Conservation (phyloP, 2,888 invertebrate species). For the Ditylenchus weischeri region DNA sequence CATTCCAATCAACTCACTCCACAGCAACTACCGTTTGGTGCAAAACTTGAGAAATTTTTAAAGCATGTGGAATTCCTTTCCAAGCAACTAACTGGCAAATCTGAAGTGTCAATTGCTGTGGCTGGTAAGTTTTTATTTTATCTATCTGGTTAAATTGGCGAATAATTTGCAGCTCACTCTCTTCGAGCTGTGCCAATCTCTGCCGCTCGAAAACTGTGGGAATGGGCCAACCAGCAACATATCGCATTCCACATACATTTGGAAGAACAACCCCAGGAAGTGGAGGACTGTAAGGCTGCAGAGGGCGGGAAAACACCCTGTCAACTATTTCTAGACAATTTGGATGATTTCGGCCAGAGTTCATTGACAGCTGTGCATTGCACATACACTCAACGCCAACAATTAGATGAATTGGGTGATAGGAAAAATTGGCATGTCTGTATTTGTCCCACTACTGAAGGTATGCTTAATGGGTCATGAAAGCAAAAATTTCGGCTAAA, state of each 20-base stretch:
- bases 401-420: conserved; percentile 36
- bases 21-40: conserved; percentile 44
- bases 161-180: conserved; percentile 45
- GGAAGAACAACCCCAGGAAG: conserved; percentile 57
- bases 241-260: conserved; percentile 57
- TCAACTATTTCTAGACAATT: conserved; percentile 26
- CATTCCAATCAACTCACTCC: conserved; percentile 16
- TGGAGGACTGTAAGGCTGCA: conserved; percentile 41
- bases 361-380: conserved; percentile 52
- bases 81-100: conserved; percentile 9
- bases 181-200: conserved; percentile 49
- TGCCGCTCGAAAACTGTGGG: conserved; percentile 37
- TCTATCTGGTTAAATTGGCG: not conserved
- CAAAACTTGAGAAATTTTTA: conserved; percentile 42
- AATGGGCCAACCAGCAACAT: conserved; percentile 33
- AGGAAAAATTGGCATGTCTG: not conserved
- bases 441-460: conserved; percentile 44
- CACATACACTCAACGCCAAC: conserved; percentile 44
- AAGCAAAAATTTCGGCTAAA: too few species aligned
- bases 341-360: not conserved
- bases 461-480: conserved; percentile 10
- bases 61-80: conserved; percentile 35
- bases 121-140: conserved; percentile 25
- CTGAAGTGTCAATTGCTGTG: conserved; percentile 31
- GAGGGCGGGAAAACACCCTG: conserved; percentile 14